A percentile compares a stretch with the other conserved stretches of the same genome.
These are phyloP conservation scores for Phrynosoma blainvillii DNA, from an alignment of 2,113 vertebrate genomes.

Conservation along the genomic window DNA sequence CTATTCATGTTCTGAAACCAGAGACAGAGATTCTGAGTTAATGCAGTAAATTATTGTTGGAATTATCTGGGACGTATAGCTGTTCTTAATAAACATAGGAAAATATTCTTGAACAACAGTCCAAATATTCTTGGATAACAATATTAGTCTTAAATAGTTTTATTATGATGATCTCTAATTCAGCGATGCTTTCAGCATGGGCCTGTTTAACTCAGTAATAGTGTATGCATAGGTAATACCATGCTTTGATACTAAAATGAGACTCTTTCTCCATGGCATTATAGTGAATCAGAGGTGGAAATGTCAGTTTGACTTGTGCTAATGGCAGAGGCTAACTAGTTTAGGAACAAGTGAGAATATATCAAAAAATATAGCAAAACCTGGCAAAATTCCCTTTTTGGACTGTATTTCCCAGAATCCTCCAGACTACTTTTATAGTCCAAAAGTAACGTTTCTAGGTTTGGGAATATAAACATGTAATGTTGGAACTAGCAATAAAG, in stretches of 20 bases:
- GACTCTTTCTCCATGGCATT: neutral
- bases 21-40: constrained; percentile 1
- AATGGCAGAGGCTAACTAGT: too few species aligned
- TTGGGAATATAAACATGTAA: too few species aligned
- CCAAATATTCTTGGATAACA: neutral
- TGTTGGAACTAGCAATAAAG: too few species aligned
- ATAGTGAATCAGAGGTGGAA: too few species aligned
- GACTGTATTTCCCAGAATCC: too few species aligned
- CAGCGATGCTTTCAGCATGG: neutral
- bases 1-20: constrained; percentile 20
- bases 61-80: constrained; percentile 4
- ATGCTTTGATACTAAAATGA: constrained; percentile 20
- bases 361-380: too few species aligned
- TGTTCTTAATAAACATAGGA: constrained; percentile 16
- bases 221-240: neutral
- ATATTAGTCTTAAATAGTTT: constrained; percentile 15
- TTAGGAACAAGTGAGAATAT: too few species aligned
- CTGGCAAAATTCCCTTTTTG: too few species aligned
- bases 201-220: constrained; percentile 31
- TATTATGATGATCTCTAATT: constrained; percentile 39
- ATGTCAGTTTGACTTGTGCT: too few species aligned
- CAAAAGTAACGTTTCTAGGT: too few species aligned
- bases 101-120: constrained; percentile 32
- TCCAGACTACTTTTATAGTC: too few species aligned
- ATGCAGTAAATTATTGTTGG: constrained; percentile 8